These are phyloP conservation scores for Patella pellucida DNA, from an alignment of 2,888 invertebrate species.

Conservation along the genomic window DNA sequence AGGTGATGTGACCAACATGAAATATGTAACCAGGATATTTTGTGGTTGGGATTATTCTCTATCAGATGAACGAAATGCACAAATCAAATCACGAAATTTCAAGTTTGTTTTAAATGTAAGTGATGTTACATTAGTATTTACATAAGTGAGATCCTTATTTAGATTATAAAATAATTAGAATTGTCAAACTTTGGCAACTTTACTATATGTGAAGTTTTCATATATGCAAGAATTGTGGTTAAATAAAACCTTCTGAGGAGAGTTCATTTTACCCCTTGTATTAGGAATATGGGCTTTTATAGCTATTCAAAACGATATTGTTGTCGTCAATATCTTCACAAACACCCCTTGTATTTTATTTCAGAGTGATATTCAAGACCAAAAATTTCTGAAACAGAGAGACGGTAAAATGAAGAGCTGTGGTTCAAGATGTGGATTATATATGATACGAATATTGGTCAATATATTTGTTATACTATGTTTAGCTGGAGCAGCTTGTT, in stretches of 20 bases:
- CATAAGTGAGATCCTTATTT: too few species aligned
- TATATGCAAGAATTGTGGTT: too few species aligned
- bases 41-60: conserved; percentile 92
- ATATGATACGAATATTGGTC: conserved; percentile 78
- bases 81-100: conserved; percentile 82
- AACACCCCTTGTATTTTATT: background rate
- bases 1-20: conserved; percentile 30
- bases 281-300: too few species aligned
- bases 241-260: too few species aligned
- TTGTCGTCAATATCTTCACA: too few species aligned
- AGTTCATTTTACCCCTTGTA: too few species aligned
- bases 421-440: conserved; percentile 77
- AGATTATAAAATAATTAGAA: too few species aligned
- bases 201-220: too few species aligned
- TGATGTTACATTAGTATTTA: background rate
- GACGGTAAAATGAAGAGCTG: conserved; percentile 56
- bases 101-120: conserved; percentile 75
- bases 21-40: conserved; percentile 79
- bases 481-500: conserved; percentile 73
- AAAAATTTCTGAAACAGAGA: conserved; percentile 35
- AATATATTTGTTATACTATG: conserved; percentile 81
- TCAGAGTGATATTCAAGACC: conserved; percentile 56
- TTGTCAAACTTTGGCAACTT: too few species aligned
- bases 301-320: too few species aligned
- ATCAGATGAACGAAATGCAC: conserved; percentile 83